A percentile compares a stretch with the other conserved stretches of the same genome.
These are phyloP conservation scores for Tangara arthus DNA, from an alignment of 2,797 vertebrate species.

Conservation along the genomic window DNA sequence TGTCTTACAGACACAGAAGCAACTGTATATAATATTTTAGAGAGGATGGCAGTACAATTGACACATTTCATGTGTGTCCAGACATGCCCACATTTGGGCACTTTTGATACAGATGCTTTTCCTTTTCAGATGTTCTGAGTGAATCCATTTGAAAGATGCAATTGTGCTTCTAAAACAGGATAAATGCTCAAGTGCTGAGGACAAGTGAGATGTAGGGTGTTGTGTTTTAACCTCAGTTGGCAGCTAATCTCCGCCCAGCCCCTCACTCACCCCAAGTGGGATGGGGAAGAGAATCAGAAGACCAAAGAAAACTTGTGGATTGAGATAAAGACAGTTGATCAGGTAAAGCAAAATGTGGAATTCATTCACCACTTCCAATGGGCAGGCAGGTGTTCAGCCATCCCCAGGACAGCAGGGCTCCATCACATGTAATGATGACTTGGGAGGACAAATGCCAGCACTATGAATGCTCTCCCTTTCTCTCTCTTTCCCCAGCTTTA, in stretches of 20 bases:
- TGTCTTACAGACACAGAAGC: not conserved
- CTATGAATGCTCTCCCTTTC: not conserved
- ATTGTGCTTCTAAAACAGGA: not conserved
- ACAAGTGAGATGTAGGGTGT: not conserved
- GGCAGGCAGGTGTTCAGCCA: not conserved
- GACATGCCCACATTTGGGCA: not conserved
- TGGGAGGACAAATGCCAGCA: not conserved
- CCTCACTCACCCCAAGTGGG: not conserved
- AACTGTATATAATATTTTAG: not conserved
- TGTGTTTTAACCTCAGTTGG: not conserved
- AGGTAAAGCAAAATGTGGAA: not conserved
- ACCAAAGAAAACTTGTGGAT: not conserved
- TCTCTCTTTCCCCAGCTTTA: not conserved
- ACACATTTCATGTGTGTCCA: not conserved
- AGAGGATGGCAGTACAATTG: not conserved
- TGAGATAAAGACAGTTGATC: not conserved
- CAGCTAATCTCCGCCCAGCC: not conserved
- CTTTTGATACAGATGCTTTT: not conserved
- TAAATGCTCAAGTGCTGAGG: not conserved
- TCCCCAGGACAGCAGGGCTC: not conserved
- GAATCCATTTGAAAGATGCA: not conserved
- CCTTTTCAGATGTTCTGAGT: not conserved
- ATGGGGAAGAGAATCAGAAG: not conserved
- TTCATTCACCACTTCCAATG: not conserved
- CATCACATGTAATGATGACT: not conserved